Conservation (phyloP, 2,797 vertebrate genomes). For the Apogon hyalosoma region DNA sequence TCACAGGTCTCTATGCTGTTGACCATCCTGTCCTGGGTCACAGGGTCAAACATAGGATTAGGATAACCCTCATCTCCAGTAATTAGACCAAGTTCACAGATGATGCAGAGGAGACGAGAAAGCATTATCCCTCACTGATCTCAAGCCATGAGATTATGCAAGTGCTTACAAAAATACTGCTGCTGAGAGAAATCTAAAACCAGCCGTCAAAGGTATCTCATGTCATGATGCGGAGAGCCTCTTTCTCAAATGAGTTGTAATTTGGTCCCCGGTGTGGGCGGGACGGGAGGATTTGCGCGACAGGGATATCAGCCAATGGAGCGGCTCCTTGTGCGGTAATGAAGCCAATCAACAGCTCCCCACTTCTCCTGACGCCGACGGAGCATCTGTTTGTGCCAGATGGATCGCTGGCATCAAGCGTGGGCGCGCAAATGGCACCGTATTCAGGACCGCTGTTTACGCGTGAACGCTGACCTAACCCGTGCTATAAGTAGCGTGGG, state of each 20-base stretch:
- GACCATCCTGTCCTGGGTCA: too few species aligned
- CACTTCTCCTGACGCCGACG: background rate
- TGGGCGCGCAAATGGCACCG: constrained; percentile 4
- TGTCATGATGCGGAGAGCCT: constrained; percentile 62
- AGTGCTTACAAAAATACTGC: constrained; percentile 37
- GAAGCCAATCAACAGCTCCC: constrained; percentile 51
- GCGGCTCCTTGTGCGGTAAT: background rate
- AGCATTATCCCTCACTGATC: background rate
- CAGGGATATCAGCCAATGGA: constrained; percentile 42
- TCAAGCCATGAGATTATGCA: constrained; percentile 24
- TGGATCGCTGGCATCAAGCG: constrained; percentile 35
- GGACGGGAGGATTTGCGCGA: constrained; percentile 42
- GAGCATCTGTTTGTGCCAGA: constrained; percentile 60
- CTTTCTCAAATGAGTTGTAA: constrained; percentile 76
- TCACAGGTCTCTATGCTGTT: too few species aligned
- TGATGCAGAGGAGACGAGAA: too few species aligned
- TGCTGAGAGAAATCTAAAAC: constrained; percentile 69
- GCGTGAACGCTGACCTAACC: constrained; percentile 3
- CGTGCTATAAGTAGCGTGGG: background rate
- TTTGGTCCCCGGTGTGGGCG: constrained; percentile 63
- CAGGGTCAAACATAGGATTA: too few species aligned
- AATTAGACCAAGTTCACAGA: too few species aligned
- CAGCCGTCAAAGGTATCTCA: constrained; percentile 57
- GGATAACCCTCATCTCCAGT: too few species aligned
- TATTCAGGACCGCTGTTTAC: constrained; percentile 34